Conservation (phyloP, 2,113 vertebrate species). For the Equus przewalskii region DNA sequence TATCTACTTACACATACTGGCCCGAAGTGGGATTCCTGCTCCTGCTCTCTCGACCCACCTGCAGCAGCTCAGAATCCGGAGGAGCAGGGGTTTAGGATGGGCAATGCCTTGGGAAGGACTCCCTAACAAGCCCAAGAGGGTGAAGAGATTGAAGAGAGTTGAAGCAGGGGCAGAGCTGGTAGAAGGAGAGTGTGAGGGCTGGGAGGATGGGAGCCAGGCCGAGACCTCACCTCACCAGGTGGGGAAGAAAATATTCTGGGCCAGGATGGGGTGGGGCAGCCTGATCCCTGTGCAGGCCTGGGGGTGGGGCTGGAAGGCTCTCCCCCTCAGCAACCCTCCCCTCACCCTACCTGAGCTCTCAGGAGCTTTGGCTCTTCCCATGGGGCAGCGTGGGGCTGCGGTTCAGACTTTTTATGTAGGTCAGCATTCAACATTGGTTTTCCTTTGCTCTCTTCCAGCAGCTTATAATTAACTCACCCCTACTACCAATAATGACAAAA, state of each 20-base stretch:
- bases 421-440: slow-evolving; percentile 23
- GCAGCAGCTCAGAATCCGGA: slow-evolving; percentile 49
- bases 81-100: not conserved
- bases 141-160: not conserved
- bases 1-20: not conserved
- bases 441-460: slow-evolving; percentile 8
- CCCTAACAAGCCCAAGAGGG: not conserved
- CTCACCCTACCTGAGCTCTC: not conserved
- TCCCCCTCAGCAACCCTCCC: not conserved
- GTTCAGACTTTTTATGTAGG: not conserved
- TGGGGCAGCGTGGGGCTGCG: not conserved
- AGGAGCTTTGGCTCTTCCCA: not conserved
- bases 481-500: not conserved
- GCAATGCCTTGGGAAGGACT: not conserved
- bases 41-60: not conserved
- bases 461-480: not conserved
- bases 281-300: not conserved
- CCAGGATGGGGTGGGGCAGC: not conserved
- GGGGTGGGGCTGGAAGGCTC: not conserved
- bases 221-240: not conserved
- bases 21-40: slow-evolving; percentile 8
- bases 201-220: not conserved
- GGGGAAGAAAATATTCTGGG: not conserved
- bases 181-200: not conserved
- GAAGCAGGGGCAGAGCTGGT: not conserved